Percentiles rank a stretch among this genome's conserved stretches.
Evolutionary conservation across 2,888 invertebrate species (phyloP).

Genomic region (Cerceris ruficornis): DNA sequence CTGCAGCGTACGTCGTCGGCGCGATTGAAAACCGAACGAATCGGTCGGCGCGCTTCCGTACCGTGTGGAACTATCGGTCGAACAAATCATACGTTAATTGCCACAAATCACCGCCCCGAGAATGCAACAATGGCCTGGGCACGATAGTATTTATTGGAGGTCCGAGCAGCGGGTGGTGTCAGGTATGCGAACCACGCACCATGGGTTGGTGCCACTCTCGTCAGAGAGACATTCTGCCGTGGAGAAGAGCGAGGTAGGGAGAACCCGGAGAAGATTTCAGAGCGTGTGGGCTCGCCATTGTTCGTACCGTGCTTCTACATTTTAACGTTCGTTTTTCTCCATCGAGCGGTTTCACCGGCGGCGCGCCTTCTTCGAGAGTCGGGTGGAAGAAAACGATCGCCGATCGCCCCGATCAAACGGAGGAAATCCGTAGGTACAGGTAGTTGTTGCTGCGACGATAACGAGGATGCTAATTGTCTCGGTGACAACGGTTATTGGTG

Average conservation of each 20-base stretch:
- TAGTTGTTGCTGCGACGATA: constrained; percentile 6
- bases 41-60: constrained; percentile 22
- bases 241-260: background rate
- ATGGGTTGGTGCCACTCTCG: background rate
- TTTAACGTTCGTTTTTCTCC: constrained; percentile 40
- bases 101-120: constrained; percentile 68
- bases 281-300: constrained; percentile 41
- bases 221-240: constrained; percentile 9
- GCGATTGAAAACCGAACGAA: constrained; percentile 11
- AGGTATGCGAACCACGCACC: constrained; percentile 33
- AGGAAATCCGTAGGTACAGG: constrained; percentile 4
- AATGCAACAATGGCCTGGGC: constrained; percentile 64
- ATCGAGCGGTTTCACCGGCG: constrained; percentile 17
- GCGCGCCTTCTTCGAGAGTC: constrained; percentile 12
- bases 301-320: constrained; percentile 25
- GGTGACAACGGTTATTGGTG: constrained; percentile 2
- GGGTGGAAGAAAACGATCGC: background rate
- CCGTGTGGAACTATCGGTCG: constrained; percentile 13
- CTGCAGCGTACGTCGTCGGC: constrained; percentile 19
- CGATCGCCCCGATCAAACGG: background rate
- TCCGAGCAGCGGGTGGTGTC: constrained; percentile 61
- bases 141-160: constrained; percentile 67
- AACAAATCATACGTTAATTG: constrained; percentile 74
- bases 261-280: constrained; percentile 29
- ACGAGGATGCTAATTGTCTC: constrained; percentile 8